Evolutionary conservation across 35 echinoderm and acorn worm species (phyloP).

Genomic region (Apostichopus parvimensis): DNA sequence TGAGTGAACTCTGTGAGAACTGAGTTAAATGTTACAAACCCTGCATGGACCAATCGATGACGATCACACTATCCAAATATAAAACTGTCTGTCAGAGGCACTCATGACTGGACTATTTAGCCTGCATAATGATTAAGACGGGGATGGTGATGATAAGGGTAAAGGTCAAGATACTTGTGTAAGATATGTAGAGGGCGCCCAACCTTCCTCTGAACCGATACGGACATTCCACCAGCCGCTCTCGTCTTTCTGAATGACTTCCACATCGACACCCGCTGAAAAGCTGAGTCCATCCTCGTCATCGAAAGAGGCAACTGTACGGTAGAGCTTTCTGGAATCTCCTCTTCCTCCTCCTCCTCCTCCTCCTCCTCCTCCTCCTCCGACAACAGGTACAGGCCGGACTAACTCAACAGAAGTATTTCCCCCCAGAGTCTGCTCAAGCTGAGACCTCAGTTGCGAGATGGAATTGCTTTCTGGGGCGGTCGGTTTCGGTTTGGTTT

Average conservation of each 20-base stretch:
- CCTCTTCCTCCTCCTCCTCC: no score
- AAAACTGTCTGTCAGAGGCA: no score
- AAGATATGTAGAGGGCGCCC: constrained; percentile 87
- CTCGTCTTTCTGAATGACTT: constrained; percentile 83
- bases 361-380: no score
- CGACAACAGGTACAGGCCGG: not conserved
- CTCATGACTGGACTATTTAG: no score
- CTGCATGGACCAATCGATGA: no score
- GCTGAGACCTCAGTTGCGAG: not conserved
- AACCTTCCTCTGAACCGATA: constrained; percentile 82
- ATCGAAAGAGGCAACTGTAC: constrained; percentile 14
- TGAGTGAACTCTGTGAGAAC: no score
- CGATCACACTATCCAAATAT: no score
- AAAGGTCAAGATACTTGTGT: constrained; percentile 41
- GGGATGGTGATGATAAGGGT: no score
- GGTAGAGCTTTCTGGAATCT: not conserved
- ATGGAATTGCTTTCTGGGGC: not conserved
- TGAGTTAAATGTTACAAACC: no score
- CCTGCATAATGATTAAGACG: no score
- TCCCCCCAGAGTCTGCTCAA: constrained; percentile 27
- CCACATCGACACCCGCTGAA: constrained; percentile 74
- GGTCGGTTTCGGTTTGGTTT: not conserved
- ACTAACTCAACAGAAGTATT: not conserved
- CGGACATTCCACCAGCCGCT: constrained; percentile 92
- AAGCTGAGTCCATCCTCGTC: constrained; percentile 78